Evolutionary conservation across 2,797 vertebrate genomes (phyloP), one percentile per base, ranked within the genome.

Genomic region (Neosilurus hyrtlii): DNA sequence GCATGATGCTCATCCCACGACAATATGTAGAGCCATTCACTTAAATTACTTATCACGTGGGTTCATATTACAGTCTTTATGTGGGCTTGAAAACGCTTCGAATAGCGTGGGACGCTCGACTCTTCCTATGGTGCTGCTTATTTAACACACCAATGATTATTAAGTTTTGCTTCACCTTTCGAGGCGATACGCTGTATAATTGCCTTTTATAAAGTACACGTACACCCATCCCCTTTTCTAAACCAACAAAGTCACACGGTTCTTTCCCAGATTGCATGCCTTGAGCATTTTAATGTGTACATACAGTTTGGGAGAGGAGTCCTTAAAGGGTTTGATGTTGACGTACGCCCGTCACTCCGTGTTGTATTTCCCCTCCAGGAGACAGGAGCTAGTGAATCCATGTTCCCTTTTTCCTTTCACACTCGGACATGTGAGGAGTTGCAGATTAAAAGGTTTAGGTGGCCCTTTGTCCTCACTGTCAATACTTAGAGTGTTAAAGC

Each of bases 71-170:
- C 57, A 82, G 67, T 16, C 2, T 79, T 62, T 63, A 20, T 54
- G 81, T 88, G 54, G 71, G 83, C 54, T 70, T 70, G 22, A 30
- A 81, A 72, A 86, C 75, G 62, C 82, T 83, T 82, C 70, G 49
- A 83, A 82, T 85, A 63, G 51, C 51, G 26, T 65, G 76, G 63
- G 26, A 51, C 49, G 59, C 67, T 84, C 20, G 24, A 76, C 56
- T 85, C 82, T 30, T 57, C 43, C 74, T 59, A 70, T 51, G 71
- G 71, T 62, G 11, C 66, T 8, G 66, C 80, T 75, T 83, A 81
- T 86, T 86, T 84, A 78, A 78, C 35, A 72, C 85, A 73, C 67
- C 66, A 82, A 20, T 73, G 75, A 82, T 59, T 75, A 82, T 79
- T 75, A 76, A 3, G 30, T 51, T 75, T 86, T 73, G 65, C 52